Evolutionary conservation across 1,140 invertebrate species (phyloP).

Genomic region (Ridgeia piscesae): DNA sequence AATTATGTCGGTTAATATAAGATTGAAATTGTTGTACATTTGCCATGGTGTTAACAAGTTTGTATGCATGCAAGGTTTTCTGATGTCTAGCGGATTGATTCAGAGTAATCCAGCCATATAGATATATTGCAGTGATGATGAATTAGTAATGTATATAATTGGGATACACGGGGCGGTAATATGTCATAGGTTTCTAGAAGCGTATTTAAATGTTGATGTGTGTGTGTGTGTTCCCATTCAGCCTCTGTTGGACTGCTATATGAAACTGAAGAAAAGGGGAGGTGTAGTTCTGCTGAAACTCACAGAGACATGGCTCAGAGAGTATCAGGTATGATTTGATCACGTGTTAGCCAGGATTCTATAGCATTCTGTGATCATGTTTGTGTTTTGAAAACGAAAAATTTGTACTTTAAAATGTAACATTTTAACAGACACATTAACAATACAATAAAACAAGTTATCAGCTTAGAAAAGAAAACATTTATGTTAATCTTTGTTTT

Average conservation of each 20-base stretch:
- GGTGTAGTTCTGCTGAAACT: constrained; percentile 75
- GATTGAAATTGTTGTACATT: neutral
- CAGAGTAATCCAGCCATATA: no score
- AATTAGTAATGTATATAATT: no score
- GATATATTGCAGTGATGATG: no score
- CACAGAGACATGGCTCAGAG: constrained; percentile 82
- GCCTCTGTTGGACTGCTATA: constrained; percentile 78
- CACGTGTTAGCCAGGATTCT: constrained; percentile 11
- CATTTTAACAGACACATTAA: no score
- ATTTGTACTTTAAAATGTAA: neutral
- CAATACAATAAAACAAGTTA: no score
- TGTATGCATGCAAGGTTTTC: no score
- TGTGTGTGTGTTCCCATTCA: constrained; percentile 35
- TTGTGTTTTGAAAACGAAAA: neutral
- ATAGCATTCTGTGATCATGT: neutral
- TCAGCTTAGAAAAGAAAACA: no score
- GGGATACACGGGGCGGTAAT: neutral
- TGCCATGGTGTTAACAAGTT: neutral
- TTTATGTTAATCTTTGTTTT: no score
- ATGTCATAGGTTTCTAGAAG: neutral
- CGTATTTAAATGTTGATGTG: neutral
- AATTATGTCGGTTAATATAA: neutral
- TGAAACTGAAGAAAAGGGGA: constrained; percentile 69
- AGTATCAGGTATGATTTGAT: constrained; percentile 70
- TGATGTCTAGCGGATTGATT: no score